Evolutionary conservation across 2,113 vertebrate species (phyloP), one percentile per base, ranked within the genome.

Genomic region (Acinonyx jubatus): DNA sequence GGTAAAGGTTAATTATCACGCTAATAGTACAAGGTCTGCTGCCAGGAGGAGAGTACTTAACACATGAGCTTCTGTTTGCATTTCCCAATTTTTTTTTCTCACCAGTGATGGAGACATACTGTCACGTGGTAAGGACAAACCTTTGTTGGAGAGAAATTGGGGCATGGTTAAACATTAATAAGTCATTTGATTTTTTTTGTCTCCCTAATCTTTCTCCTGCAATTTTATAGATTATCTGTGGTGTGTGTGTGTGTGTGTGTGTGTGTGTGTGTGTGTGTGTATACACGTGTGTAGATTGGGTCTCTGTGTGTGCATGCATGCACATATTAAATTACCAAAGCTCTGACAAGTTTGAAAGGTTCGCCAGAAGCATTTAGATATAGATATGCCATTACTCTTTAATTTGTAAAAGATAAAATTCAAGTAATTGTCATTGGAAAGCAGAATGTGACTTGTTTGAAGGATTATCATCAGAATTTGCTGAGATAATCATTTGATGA

Each of bases 1-100:
- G 80, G 90, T 88, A 76, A 97, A 98, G 85, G 96, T 96, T 97
- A 97, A 96, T 98, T 95, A 97, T 95, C 93, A 85, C 65, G 79
- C 55, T 41, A 71, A 71, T 69, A 16, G 55, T 91, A 10, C 87
- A 92, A 88, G 63, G 45, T 78, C 90, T 94, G 90, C 57, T 89
- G 87, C 33, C 41, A 5, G 21, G 63, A 92, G 65, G 33, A 80
- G 55, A 55, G 48, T 80, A n/a, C 61, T 95, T 96, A 85, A 94
- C 66, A 73, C 71, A 33, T 50, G 65, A 96, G 71, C n/a, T 88
- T 73, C 55, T 92, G 52, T 95, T 92, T 82, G 66, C 38, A 7
- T 76, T 78, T 52, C 23, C 63, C 48, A 65, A 15, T 18, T 38
- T 48, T 89, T 63, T 69, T n/a, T 21, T 18, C n/a, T 85, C 23